Evolutionary conservation across 2,113 vertebrate genomes (phyloP).

Genomic region (Grammomys surdaster): DNA sequence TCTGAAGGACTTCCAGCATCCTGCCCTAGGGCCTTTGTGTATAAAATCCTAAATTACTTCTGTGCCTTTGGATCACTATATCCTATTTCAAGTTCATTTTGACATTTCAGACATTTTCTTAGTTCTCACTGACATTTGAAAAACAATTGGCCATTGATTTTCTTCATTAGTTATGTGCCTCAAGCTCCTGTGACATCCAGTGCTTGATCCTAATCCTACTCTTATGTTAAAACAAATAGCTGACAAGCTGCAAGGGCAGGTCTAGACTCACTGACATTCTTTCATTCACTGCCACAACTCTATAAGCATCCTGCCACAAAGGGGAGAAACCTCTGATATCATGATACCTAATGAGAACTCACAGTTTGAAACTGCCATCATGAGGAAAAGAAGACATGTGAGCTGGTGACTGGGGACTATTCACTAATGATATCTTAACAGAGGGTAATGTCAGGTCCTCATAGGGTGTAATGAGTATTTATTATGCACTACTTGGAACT

Average conservation of each 20-base stretch:
- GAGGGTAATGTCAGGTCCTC: slow-evolving; percentile 32
- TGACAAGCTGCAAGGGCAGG: slow-evolving; percentile 64
- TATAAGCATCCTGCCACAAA: background rate
- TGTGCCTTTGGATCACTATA: slow-evolving; percentile 69
- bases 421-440: slow-evolving; percentile 43
- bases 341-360: background rate
- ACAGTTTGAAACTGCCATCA: background rate
- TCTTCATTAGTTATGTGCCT: slow-evolving; percentile 77
- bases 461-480: slow-evolving; percentile 32
- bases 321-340: background rate
- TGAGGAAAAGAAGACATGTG: background rate
- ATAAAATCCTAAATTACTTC: slow-evolving; percentile 77
- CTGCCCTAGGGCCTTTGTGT: slow-evolving; percentile 52
- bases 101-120: slow-evolving; percentile 81
- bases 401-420: background rate
- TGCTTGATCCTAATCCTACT: background rate
- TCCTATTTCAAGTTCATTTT: slow-evolving; percentile 78
- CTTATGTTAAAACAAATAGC: slow-evolving; percentile 60
- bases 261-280: background rate
- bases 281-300: background rate
- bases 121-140: slow-evolving; percentile 77
- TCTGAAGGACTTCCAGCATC: slow-evolving; percentile 8
- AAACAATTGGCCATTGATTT: slow-evolving; percentile 80
- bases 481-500: slow-evolving; percentile 42
- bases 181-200: slow-evolving; percentile 49